Evolutionary conservation across 2,888 invertebrate species (phyloP), one percentile per base, ranked within the genome.

Genomic region (Agrilus biguttatus): DNA sequence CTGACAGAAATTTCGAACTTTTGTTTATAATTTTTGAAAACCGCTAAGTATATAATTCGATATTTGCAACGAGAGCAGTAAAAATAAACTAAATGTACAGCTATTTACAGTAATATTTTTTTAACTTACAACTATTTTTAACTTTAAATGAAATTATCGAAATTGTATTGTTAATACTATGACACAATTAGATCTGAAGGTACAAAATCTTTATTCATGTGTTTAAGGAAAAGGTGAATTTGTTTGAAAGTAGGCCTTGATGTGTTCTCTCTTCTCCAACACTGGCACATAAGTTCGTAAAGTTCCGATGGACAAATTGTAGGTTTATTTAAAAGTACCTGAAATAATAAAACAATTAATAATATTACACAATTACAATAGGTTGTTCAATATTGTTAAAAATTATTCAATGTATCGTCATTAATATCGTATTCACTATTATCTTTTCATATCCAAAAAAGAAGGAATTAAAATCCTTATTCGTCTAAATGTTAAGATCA

Each of bases 281-380:
- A 85, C 55, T 77, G 75, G 57, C 76, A 74, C 81, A 85, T 80
- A 50, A 85, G 68, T 50, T 78, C 75, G 67, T 86, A 85, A 39
- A 87, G 77, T 53, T 81, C 78, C 14, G 76, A 71, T 12, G 85
- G 81, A 63, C 86, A 87, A 47, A 83, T 76, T 41, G 75, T 73
- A 36, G 87, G 87, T 55, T 80, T 76, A 53, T 83, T 83, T 44
- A 66, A 50, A n/a, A 63, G 48, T 49, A 77, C 74, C 70, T 75
- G 69, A 42, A 57, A 58, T 35, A n/a, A 17, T 14, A 17, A n/a
- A 17, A 14, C n/a, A 13, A 21, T 14, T 28, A n/a, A n/a, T n/a
- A n/a, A n/a, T n/a, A 40, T 14, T 14, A n/a, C 14, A n/a, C 8
- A 40, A 39, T 23, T 23, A 23, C 8, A 23, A 23, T 23, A 8